Evolutionary conservation across 2,888 invertebrate species (phyloP).

Genomic region (Arenicola marina): DNA sequence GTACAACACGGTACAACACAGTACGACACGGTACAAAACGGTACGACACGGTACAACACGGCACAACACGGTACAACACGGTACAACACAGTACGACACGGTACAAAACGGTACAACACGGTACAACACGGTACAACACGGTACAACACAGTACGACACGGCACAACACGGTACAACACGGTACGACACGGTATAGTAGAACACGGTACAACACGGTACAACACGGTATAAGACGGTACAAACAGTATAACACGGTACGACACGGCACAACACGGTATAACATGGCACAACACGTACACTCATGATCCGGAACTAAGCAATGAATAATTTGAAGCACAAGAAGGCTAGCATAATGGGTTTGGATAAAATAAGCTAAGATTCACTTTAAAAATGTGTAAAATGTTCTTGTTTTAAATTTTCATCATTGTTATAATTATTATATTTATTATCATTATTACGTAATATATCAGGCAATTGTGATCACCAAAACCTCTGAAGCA

Average conservation of each 20-base stretch:
- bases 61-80: constrained; percentile 11
- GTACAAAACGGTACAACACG: background rate
- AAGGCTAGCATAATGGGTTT: too few species aligned
- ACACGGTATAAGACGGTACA: background rate
- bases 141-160: constrained; percentile 11
- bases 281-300: too few species aligned
- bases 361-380: too few species aligned
- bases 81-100: constrained; percentile 9
- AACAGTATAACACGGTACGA: background rate
- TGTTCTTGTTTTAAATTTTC: too few species aligned
- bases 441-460: too few species aligned
- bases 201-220: background rate
- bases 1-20: background rate
- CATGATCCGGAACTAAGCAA: too few species aligned
- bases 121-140: constrained; percentile 12
- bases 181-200: background rate
- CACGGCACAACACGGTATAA: background rate
- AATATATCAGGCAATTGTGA: too few species aligned
- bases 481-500: too few species aligned
- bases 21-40: constrained; percentile 2
- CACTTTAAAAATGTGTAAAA: too few species aligned
- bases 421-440: too few species aligned
- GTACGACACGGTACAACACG: constrained; percentile 3
- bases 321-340: too few species aligned
- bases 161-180: constrained; percentile 3